A percentile compares a stretch with the other conserved stretches of the same genome.
These are phyloP conservation scores for Bacillus rossius DNA, from an alignment of 1,140 invertebrate species.

Conservation along the genomic window DNA sequence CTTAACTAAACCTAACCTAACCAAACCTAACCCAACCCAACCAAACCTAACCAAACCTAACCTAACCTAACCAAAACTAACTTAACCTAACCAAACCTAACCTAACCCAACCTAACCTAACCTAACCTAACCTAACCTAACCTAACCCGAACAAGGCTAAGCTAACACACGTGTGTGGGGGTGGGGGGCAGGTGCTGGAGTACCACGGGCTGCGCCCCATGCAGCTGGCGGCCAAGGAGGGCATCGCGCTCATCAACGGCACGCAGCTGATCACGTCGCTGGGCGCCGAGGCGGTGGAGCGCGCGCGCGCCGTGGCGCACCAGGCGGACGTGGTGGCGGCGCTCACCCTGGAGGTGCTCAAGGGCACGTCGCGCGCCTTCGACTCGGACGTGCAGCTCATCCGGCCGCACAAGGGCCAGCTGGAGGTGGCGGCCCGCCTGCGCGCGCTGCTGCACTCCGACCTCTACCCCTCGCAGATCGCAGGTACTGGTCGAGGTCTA, in stretches of 20 bases:
- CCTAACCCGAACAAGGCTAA: no score
- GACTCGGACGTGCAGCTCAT: constrained; percentile 62
- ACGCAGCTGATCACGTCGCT: constrained; percentile 69
- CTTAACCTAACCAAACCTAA: no score
- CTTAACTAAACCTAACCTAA: no score
- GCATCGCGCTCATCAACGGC: constrained; percentile 67
- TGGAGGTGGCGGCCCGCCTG: constrained; percentile 54
- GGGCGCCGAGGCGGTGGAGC: constrained; percentile 61
- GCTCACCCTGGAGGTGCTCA: constrained; percentile 63
- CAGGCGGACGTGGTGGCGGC: constrained; percentile 71
- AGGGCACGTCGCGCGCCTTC: constrained; percentile 65
- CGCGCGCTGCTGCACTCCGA: constrained; percentile 62
- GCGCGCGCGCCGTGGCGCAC: constrained; percentile 53
- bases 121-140: no score
- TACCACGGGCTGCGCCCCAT: constrained; percentile 54
- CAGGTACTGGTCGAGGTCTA: constrained; percentile 47
- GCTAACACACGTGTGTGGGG: no score
- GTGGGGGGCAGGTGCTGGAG: constrained; percentile 46
- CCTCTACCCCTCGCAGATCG: constrained; percentile 62
- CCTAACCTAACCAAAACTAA: no score
- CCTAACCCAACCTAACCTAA: no score
- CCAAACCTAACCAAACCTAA: no score
- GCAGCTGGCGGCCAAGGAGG: constrained; percentile 61
- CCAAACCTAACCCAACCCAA: no score
- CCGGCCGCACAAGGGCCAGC: constrained; percentile 63